Conservation (phyloP, 2,888 invertebrate species). For the Caenorhabditis wallacei region DNA sequence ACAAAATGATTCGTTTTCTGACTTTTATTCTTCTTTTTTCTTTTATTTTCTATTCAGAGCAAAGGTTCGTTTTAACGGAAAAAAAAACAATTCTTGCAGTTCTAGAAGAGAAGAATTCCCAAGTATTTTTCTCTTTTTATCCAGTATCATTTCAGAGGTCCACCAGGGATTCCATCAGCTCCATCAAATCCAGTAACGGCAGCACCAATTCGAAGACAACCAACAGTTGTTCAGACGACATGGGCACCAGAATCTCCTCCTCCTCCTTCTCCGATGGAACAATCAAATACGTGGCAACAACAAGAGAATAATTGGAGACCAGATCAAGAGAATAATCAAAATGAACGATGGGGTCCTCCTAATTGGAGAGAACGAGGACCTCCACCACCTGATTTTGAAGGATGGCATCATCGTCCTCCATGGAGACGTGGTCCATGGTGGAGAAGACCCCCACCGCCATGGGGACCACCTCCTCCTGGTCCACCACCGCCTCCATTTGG, state of each 20-base stretch:
- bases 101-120: too few relatives aligned
- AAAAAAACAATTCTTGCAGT: not conserved
- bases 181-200: conserved; percentile 50
- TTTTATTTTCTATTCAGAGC: conserved; percentile 15
- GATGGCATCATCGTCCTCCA: conserved; percentile 37
- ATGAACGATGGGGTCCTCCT: conserved; percentile 32
- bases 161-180: conserved; percentile 43
- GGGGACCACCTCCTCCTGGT: conserved; percentile 55
- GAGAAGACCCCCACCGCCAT: conserved; percentile 50
- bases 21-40: conserved; percentile 4
- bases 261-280: conserved; percentile 21
- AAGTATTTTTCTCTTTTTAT: not conserved
- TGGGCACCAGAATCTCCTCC: too few relatives aligned
- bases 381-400: conserved; percentile 13
- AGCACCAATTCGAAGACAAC: conserved; percentile 37
- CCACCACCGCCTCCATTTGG: conserved; percentile 46
- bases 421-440: conserved; percentile 50
- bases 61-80: conserved; percentile 33
- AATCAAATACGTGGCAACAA: conserved; percentile 31
- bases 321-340: conserved; percentile 1
- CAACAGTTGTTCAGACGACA: conserved; percentile 35
- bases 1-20: conserved; percentile 15
- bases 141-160: conserved; percentile 43
- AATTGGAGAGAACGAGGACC: conserved; percentile 9
- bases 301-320: conserved; percentile 34